Base-by-base conservation (phyloP, 2,797 vertebrate species). In the Hydrocynus forskahlii region DNA sequence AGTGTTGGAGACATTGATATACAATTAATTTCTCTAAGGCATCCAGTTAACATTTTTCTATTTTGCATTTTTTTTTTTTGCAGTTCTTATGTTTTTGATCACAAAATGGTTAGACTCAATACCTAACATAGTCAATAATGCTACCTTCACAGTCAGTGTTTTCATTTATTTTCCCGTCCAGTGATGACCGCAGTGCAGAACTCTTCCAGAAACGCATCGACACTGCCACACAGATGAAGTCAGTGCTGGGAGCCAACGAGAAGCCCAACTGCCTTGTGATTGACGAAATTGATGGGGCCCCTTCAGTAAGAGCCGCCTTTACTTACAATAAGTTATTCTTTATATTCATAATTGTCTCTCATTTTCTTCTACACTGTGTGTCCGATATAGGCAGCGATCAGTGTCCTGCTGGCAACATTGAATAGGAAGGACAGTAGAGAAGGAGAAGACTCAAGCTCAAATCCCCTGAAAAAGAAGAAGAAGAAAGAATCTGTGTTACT, bases 191-290 rank as follows among this genome's bases (percentile, higher is more conserved):
- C 76, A 95, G 96, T 21, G 96, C 97, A 0, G 97, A 99, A 78
- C 83, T 95, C 6, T 99, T 99, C 86, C 95, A 93, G 85, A 95
- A 92, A 1, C 95, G 94, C 29, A 95, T 99, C 0, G 96, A 98
- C 90, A 95, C 96, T 0, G 97, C 97, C 0, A 99, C 97, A 0
- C 97, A 98, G 91, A 99, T 99, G 97, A 96, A 95, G 84, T 99
- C 97, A 0, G 97, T 99, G 67, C 89, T 99, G 77, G 98, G 97
- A 17, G 88, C 91, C 50, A 86, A 93, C 0, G 96, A 98, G 90
- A 96, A 89, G 79, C 98, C 98, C 0, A 95, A 95, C 92, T 95
- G 94, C 83, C 93, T 95, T 54, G 90, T 99, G 77, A 97, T 99
- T 0, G 98, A 99, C 0, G 98, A 99, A 92, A 98, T 99, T 0